These are phyloP conservation scores for Gastracanthus pulcherrimus DNA, from an alignment of 2,888 invertebrate genomes.

Conservation along the genomic window DNA sequence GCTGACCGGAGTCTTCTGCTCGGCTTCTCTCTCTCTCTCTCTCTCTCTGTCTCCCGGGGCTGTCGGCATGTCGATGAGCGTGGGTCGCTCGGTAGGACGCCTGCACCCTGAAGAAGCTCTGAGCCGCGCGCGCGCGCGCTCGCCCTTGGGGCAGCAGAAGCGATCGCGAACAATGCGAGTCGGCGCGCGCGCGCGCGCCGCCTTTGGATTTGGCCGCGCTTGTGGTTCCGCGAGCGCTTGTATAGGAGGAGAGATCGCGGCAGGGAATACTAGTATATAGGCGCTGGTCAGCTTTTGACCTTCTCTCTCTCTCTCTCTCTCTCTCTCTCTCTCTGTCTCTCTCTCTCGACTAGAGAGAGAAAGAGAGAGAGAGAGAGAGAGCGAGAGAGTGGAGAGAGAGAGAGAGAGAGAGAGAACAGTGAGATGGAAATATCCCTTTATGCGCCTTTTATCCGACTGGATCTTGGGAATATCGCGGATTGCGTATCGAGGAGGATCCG, in stretches of 20 bases:
- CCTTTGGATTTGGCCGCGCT: no score
- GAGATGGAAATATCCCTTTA: no score
- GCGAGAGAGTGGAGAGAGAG: not conserved
- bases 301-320: no score
- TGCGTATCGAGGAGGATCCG: not conserved
- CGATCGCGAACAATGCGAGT: constrained; percentile 67
- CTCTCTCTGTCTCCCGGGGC: constrained; percentile 63
- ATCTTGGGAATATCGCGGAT: constrained; percentile 5
- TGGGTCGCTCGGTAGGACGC: constrained; percentile 76
- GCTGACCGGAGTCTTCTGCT: no score
- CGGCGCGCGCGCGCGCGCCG: no score
- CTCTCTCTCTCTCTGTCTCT: no score
- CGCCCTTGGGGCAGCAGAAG: constrained; percentile 68
- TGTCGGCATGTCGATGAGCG: constrained; percentile 74
- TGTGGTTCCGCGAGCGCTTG: no score
- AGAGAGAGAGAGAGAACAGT: not conserved
- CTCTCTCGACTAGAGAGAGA: no score
- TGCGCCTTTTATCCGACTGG: not conserved
- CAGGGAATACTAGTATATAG: constrained; percentile 38
- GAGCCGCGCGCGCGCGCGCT: no score
- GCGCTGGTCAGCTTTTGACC: constrained; percentile 35
- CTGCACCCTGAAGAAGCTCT: constrained; percentile 76
- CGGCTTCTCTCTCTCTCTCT: no score
- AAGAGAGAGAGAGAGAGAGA: not conserved
- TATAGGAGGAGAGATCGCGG: not conserved